Evolutionary conservation across 2,888 invertebrate species (phyloP).

Genomic region (Nomada flava): DNA sequence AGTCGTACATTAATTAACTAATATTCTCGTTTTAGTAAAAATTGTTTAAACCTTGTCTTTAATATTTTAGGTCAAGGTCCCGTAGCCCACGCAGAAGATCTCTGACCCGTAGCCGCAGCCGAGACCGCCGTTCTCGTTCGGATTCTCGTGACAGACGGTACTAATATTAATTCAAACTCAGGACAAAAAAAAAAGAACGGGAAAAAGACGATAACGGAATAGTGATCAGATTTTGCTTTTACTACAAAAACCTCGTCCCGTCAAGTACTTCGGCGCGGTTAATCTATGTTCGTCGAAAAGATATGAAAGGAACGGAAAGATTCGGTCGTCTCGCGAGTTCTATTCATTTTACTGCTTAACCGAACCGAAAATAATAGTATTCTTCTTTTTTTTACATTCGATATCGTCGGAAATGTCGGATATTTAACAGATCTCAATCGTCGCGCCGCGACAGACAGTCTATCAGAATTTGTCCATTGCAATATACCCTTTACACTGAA

Average conservation of each 20-base stretch:
- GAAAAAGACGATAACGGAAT: neutral
- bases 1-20: constrained; percentile 45
- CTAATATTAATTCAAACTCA: constrained; percentile 61
- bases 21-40: constrained; percentile 31
- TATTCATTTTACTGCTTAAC: neutral
- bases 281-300: constrained; percentile 8
- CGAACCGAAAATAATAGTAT: neutral
- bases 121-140: constrained; percentile 83
- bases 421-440: neutral
- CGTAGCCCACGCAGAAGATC: constrained; percentile 82
- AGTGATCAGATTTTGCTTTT: constrained; percentile 6
- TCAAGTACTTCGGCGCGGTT: neutral
- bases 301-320: neutral
- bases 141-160: constrained; percentile 83
- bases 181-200: constrained; percentile 20
- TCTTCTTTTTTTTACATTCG: neutral
- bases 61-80: constrained; percentile 82
- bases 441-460: neutral
- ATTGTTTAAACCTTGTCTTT: constrained; percentile 56
- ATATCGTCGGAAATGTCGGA: neutral
- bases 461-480: neutral
- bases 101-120: constrained; percentile 82
- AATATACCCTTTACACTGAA: constrained; percentile 15
- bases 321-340: neutral
- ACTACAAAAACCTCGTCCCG: neutral